Evolutionary conservation across 2,113 vertebrate genomes (phyloP).

Genomic region (Psilopsiagon aymara): DNA sequence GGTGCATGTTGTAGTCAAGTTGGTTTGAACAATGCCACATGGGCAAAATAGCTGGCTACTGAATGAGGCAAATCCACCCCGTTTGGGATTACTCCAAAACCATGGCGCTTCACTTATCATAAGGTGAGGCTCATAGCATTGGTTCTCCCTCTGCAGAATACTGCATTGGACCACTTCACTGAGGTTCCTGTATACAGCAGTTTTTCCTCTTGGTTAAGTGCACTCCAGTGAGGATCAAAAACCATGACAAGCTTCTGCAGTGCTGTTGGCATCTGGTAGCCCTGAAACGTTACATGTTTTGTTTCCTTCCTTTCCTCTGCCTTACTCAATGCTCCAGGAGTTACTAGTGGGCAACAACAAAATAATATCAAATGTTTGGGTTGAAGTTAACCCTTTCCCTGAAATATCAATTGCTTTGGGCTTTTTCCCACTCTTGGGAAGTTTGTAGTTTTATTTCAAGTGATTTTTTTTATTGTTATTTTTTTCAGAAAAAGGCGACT

Average conservation of each 20-base stretch:
- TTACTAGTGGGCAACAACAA: background rate
- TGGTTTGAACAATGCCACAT: background rate
- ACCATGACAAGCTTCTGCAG: background rate
- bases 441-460: background rate
- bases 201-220: background rate
- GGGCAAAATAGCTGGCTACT: background rate
- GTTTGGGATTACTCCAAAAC: background rate
- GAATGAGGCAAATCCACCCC: background rate
- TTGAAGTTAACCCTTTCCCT: background rate
- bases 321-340: background rate
- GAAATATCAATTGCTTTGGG: rapidly evolving
- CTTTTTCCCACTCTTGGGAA: background rate
- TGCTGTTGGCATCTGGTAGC: background rate
- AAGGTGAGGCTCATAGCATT: background rate
- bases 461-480: background rate
- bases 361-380: background rate
- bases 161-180: background rate
- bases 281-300: background rate
- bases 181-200: background rate
- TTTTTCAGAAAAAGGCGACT: background rate
- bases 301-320: background rate
- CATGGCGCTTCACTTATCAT: background rate
- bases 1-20: background rate
- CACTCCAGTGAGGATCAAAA: background rate
- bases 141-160: background rate